These are phyloP conservation scores for Brenthis ino DNA, from an alignment of 2,888 invertebrate species.

Conservation along the genomic window DNA sequence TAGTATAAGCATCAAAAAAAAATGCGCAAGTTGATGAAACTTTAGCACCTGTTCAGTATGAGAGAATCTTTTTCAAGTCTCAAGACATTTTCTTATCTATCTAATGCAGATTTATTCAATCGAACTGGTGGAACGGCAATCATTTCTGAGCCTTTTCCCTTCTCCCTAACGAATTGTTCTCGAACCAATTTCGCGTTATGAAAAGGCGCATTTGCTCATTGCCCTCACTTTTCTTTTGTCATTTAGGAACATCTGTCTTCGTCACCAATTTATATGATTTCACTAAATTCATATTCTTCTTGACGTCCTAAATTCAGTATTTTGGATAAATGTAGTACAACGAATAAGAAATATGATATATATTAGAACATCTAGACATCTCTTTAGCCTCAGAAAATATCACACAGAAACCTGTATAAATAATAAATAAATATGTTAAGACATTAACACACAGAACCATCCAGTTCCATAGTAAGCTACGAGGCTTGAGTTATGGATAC, in stretches of 20 bases:
- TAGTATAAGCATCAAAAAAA: not conserved
- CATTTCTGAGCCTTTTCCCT: conserved; percentile 57
- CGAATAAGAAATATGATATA: not conserved
- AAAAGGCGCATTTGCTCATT: conserved; percentile 77
- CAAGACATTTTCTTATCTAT: conserved; percentile 40
- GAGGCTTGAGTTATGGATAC: no score
- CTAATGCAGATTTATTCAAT: conserved; percentile 49
- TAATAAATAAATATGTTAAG: no score
- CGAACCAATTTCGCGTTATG: conserved; percentile 75
- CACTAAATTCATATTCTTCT: conserved; percentile 17
- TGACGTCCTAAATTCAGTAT: not conserved
- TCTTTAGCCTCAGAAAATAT: no score
- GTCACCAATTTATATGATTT: conserved; percentile 34
- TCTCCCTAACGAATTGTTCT: conserved; percentile 64
- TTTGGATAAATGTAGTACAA: not conserved
- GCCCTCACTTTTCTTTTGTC: conserved; percentile 69
- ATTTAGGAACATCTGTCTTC: conserved; percentile 59
- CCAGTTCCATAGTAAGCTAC: no score
- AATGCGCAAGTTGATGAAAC: not conserved
- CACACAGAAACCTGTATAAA: no score
- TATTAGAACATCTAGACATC: no score
- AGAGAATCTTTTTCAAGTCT: conserved; percentile 26
- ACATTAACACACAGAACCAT: no score
- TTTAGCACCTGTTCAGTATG: conserved; percentile 21
- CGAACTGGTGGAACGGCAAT: conserved; percentile 50